These are phyloP conservation scores for Eospalax fontanierii DNA, from an alignment of 2,797 vertebrate species.

Conservation along the genomic window DNA sequence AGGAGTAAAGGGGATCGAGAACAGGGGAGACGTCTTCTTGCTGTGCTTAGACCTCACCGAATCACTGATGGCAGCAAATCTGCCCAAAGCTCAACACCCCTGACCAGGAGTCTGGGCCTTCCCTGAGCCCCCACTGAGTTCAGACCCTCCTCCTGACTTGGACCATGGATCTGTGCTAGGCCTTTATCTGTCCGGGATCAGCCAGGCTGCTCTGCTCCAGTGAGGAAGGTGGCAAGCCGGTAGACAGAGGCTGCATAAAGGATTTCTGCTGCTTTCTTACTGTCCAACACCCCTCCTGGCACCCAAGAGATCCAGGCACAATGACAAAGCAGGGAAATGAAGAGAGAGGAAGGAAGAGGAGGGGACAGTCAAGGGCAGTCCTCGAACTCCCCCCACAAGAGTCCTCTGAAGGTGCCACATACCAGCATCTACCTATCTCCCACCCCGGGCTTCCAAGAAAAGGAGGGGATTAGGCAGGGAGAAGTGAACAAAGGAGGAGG, in stretches of 20 bases:
- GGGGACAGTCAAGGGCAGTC: neutral
- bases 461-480: neutral
- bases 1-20: neutral
- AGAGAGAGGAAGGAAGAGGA: neutral
- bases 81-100: neutral
- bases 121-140: neutral
- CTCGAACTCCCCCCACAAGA: neutral
- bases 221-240: neutral
- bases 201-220: neutral
- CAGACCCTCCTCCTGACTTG: neutral
- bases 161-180: neutral
- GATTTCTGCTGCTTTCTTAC: neutral
- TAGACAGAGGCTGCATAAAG: neutral
- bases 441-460: conserved; percentile 61
- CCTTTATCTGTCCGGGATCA: neutral
- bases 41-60: neutral
- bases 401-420: conserved; percentile 68
- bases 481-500: neutral
- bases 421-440: neutral
- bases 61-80: neutral
- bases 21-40: neutral
- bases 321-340: neutral
- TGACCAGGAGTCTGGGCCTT: neutral
- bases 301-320: neutral
- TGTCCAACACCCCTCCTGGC: neutral